Base-by-base conservation (phyloP, 2,888 invertebrate genomes). In the Schizotus pectinicornis region DNA sequence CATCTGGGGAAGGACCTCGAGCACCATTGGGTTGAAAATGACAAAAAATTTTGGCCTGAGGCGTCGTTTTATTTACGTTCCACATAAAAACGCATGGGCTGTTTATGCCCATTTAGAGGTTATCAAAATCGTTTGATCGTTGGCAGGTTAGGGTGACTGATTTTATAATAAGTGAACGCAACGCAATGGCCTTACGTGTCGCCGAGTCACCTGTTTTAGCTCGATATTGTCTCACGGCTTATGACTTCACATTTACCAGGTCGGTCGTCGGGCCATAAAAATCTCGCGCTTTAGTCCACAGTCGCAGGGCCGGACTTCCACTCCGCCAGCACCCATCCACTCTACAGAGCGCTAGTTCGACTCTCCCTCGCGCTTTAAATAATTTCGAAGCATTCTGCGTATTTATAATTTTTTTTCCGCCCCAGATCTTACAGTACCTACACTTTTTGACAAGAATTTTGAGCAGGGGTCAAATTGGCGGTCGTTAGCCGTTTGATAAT, bases 161-260 rank as follows among this genome's bases (percentile, higher is more conserved):
- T 70, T 70, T 70, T 65, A 58, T 58, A 71, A 72, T 70, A 70
- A 71, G 66, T 64, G 63, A 67, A 59, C 63, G 59, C 67, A 65
- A 66, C 62, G 64, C 64, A 67, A 68, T 57, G 64, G 65, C 65
- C 67, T 71, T 69, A 72, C 69, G 77, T 74, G 76, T 74, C 74
- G 70, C 71, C 64, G 48, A 58, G 55, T 64, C 77, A 78, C 73
- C 76, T 78, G 77, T 60, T 68, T 56, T 60, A 63, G 76, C 68
- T 78, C 77, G 76, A 78, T 78, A 78, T 68, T 64, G 61, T 78
- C 77, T 70, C 77, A 78, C 76, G 76, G 69, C 71, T 76, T 75
- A 76, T 73, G 74, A 75, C 74, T 75, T 73, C 61, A 65, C 61
- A 63, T 60, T 64, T 35, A 53, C 51, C 46, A 43, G 38, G n/a